Base-by-base conservation (phyloP, 2,113 vertebrate genomes). In the Mastomys natalensis region DNA sequence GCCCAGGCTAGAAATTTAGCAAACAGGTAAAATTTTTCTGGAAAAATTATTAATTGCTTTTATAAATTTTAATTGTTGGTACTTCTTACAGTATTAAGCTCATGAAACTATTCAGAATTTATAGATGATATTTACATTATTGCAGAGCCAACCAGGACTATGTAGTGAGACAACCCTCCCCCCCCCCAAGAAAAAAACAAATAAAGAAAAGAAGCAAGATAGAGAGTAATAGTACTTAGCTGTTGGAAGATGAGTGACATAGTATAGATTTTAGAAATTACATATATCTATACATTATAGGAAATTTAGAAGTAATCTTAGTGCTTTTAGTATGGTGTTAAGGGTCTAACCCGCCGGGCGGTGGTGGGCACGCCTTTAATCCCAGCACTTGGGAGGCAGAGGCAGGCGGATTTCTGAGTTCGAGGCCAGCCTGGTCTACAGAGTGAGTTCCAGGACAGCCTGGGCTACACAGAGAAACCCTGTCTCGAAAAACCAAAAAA, bases 11-110 rank as follows among this genome's bases (percentile, higher is more conserved):
- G 48, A 51, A 29, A 31, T 87, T 51, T 68, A 78, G 76, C 3
- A 53, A 87, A 5, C 15, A 92, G 66, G 45, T 70, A 48, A n/a
- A 22, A n/a, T 94, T 94, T 95, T 94, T 93, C 24, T 95, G 68
- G 66, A 92, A 91, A 95, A 16, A 31, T 45, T 43, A 29, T 22
- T 86, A 40, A 34, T 64, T 82, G 37, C n/a, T 84, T 86, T 87
- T 68, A 51, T 87, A 68, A 9, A 66, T 77, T 62, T 93, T 91
- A 85, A 58, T 72, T 89, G 62, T 10, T 88, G 51, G 1, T 88
- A 64, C 58, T 89, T 95, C 93, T 77, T 93, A 90, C 15, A 91
- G 12, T 88, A 64, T 66, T 89, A 55, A 82, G 45, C 60, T 48
- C 21, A 93, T 91, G n/a, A 89, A 89, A 73, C 22, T 0, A 62